Evolutionary conservation across 92 coral and sea anemone species (phyloP).

Genomic region (Anthopleura xanthogrammica): DNA sequence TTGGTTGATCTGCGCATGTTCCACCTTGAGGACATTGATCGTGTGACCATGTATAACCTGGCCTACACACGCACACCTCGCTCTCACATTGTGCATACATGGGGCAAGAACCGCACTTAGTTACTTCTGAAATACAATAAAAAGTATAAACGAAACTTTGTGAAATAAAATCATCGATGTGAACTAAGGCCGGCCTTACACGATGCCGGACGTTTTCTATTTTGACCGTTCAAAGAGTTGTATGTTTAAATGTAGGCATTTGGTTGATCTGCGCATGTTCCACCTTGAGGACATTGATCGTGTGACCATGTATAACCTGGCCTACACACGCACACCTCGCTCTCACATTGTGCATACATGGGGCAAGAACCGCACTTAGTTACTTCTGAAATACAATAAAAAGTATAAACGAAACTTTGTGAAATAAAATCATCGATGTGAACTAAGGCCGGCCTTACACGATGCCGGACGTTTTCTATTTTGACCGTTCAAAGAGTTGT

Average conservation of each 20-base stretch:
- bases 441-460: too few species aligned
- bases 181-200: too few species aligned
- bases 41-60: constrained; percentile 49
- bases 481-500: too few species aligned
- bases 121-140: background rate
- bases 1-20: background rate
- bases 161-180: too few species aligned
- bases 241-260: too few species aligned
- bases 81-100: constrained; percentile 43
- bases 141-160: too few species aligned
- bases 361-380: constrained; percentile 52
- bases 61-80: constrained; percentile 66
- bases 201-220: too few species aligned
- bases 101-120: constrained; percentile 51
- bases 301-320: constrained; percentile 55
- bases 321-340: constrained; percentile 62
- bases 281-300: background rate
- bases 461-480: too few species aligned
- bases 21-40: too few species aligned
- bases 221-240: too few species aligned
- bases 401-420: too few species aligned
- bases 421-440: too few species aligned
- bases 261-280: background rate
- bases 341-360: constrained; percentile 41
- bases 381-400: background rate